Conservation (phyloP, 2,113 vertebrate species). For the Apteryx owenii region DNA sequence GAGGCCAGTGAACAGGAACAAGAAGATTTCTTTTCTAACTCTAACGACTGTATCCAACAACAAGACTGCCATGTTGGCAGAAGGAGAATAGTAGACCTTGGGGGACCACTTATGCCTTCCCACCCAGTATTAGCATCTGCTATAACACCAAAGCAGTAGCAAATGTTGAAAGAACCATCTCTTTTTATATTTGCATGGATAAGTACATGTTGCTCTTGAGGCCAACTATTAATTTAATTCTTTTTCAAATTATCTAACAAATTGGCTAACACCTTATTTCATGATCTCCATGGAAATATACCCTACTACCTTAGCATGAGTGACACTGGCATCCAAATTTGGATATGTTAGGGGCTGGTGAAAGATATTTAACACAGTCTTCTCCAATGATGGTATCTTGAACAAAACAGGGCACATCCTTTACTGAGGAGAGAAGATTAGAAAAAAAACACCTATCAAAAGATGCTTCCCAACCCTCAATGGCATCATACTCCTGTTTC, state of each 20-base stretch:
- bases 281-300: background rate
- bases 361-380: background rate
- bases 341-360: background rate
- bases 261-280: background rate
- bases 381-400: background rate
- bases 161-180: background rate
- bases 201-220: background rate
- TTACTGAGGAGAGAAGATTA: background rate
- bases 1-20: conserved; percentile 40
- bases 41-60: conserved; percentile 85
- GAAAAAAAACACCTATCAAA: background rate
- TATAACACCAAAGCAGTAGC: background rate
- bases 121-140: background rate
- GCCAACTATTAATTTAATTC: background rate
- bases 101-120: background rate
- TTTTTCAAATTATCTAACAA: background rate
- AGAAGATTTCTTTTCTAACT: conserved; percentile 72
- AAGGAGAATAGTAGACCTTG: conserved; percentile 2
- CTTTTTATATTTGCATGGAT: background rate
- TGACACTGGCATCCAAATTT: background rate
- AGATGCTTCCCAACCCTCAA: background rate
- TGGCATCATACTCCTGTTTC: background rate
- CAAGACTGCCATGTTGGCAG: conserved; percentile 31
- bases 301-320: background rate
- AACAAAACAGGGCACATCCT: background rate